Conservation (phyloP, 2,888 invertebrate genomes). For the Notodonta dromedarius region DNA sequence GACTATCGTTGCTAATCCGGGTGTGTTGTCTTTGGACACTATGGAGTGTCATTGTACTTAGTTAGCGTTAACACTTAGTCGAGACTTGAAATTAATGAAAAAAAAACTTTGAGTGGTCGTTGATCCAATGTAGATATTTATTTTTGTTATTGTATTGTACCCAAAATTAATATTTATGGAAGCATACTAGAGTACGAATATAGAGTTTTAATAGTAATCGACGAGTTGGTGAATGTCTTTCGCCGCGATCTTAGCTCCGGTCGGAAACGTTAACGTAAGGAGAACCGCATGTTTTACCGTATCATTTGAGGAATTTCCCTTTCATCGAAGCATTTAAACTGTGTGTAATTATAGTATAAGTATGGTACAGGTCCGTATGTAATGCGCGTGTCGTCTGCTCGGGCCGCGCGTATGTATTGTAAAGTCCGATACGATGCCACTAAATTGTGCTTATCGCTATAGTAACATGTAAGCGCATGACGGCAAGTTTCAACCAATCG, state of each 20-base stretch:
- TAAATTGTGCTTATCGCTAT: constrained; percentile 73
- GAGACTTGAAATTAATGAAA: constrained; percentile 71
- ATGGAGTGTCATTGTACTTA: constrained; percentile 75
- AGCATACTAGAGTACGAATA: constrained; percentile 41
- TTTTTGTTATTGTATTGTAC: constrained; percentile 82
- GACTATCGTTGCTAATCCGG: constrained; percentile 34
- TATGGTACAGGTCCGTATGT: constrained; percentile 43
- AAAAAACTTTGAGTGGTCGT: constrained; percentile 71
- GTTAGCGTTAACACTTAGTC: constrained; percentile 77
- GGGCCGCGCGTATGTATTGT: constrained; percentile 7
- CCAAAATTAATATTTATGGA: constrained; percentile 78
- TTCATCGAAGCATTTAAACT: constrained; percentile 72
- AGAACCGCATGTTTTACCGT: constrained; percentile 44
- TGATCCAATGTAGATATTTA: constrained; percentile 83
- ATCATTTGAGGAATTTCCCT: constrained; percentile 50
- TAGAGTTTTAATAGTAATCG: constrained; percentile 59
- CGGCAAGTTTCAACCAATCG: constrained; percentile 71
- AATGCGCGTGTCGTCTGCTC: constrained; percentile 45
- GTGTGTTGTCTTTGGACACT: constrained; percentile 43
- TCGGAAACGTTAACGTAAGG: constrained; percentile 33
- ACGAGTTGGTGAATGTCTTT: constrained; percentile 39
- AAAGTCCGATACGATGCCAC: constrained; percentile 42
- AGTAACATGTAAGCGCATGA: constrained; percentile 72
- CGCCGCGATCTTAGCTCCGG: constrained; percentile 41
- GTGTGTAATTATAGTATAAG: constrained; percentile 67